phyloP scores from a whole-genome alignment of 2,888 invertebrate species.

The Caenorhabditis sinica region DNA sequence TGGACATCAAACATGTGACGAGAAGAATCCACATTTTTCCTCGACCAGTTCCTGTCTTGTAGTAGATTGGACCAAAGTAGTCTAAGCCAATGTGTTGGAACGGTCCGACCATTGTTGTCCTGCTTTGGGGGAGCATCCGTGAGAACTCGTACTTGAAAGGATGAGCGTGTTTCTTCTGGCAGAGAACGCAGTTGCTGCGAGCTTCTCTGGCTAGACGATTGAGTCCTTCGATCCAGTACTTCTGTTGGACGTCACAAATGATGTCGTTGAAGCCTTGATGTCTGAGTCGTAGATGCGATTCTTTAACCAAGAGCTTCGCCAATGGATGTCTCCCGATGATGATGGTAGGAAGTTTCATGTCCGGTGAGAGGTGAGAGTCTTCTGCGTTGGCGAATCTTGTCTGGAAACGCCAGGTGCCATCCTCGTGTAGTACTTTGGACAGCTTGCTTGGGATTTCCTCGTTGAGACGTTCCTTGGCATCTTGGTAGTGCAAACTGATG shows the following conservation, averaged over 20 bases:
- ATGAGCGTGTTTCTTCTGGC: conserved; percentile 19
- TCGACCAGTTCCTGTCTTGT: conserved; percentile 46
- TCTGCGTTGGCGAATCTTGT: background rate
- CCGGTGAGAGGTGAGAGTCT: background rate
- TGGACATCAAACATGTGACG: conserved; percentile 83
- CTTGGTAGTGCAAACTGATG: background rate
- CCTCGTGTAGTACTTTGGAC: background rate
- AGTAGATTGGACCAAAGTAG: conserved; percentile 84
- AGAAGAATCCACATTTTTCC: conserved; percentile 72
- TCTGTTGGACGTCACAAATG: conserved; percentile 10
- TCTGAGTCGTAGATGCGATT: background rate
- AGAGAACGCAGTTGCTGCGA: background rate
- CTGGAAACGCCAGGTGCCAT: conserved; percentile 3
- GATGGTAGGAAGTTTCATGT: conserved; percentile 8
- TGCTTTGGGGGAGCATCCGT: background rate
- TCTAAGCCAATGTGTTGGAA: conserved; percentile 83
- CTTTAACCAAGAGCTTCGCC: background rate
- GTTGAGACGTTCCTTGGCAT: background rate
- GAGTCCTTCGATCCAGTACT: conserved; percentile 30
- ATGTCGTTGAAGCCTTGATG: conserved; percentile 19
- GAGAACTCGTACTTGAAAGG: conserved; percentile 8
- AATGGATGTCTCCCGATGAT: background rate
- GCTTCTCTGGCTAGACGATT: background rate
- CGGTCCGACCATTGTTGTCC: conserved; percentile 65
- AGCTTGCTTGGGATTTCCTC: background rate